Conservation (phyloP, 2,888 invertebrate genomes). For the Clivina fossor region DNA sequence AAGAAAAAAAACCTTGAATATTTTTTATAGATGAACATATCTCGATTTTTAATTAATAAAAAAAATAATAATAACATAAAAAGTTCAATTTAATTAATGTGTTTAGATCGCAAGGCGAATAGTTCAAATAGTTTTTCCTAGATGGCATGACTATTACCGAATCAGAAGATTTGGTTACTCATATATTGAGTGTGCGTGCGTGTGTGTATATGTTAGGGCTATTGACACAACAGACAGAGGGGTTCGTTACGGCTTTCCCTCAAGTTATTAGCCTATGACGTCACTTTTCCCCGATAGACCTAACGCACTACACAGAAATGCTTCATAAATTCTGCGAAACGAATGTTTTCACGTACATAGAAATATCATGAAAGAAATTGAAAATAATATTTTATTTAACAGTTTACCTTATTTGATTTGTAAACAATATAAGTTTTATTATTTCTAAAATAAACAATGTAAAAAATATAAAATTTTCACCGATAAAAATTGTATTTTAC, state of each 20-base stretch:
- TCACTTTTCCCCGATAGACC: slow-evolving; percentile 20
- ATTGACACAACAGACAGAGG: slow-evolving; percentile 20
- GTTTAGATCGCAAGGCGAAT: background rate
- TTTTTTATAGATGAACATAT: background rate
- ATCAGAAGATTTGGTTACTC: too few relatives aligned
- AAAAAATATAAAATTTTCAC: too few relatives aligned
- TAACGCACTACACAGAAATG: too few relatives aligned
- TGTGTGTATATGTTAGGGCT: too few relatives aligned
- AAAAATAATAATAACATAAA: background rate
- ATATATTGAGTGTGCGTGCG: slow-evolving; percentile 12
- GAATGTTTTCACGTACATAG: too few relatives aligned
- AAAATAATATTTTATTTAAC: too few relatives aligned
- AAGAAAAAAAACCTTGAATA: background rate
- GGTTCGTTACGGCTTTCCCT: slow-evolving; percentile 28
- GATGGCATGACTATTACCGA: slow-evolving; percentile 22
- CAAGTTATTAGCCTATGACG: slow-evolving; percentile 32
- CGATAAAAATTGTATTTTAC: too few relatives aligned
- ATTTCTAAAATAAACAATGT: too few relatives aligned
- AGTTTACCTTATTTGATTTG: too few relatives aligned
- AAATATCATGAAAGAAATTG: too few relatives aligned
- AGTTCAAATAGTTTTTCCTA: slow-evolving; percentile 16
- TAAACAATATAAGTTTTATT: too few relatives aligned
- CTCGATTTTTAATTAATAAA: background rate
- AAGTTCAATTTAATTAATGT: background rate
- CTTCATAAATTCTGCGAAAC: too few relatives aligned